phyloP scores from a whole-genome alignment of 2,113 vertebrate species.

The Cyanistes caeruleus region DNA sequence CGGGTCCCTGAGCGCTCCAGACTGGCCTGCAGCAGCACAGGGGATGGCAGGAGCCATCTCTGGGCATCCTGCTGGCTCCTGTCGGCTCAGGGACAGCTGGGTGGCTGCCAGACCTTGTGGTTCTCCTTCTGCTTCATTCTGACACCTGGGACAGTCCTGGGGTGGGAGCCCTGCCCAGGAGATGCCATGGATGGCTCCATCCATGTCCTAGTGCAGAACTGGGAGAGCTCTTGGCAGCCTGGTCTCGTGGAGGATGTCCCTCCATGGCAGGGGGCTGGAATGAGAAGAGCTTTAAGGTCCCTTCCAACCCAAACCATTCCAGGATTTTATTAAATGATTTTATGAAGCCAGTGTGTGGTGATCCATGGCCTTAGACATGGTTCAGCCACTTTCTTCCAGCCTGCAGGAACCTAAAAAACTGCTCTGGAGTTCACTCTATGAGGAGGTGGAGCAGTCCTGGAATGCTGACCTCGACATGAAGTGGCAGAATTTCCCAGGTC shows the following conservation, averaged over 20 bases:
- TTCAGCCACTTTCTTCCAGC: neutral
- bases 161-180: neutral
- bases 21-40: neutral
- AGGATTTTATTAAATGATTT: neutral
- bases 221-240: neutral
- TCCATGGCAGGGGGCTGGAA: neutral
- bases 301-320: neutral
- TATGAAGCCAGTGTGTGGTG: neutral
- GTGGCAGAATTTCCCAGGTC: neutral
- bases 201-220: neutral
- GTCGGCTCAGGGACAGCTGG: neutral
- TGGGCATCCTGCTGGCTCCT: neutral
- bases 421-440: neutral
- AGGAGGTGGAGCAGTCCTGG: neutral
- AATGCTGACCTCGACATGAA: neutral
- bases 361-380: neutral
- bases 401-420: neutral
- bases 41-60: neutral
- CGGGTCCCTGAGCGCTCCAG: neutral
- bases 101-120: neutral
- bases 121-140: neutral
- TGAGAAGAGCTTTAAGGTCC: neutral
- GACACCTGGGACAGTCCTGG: neutral
- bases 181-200: neutral
- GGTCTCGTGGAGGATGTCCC: neutral